Evolutionary conservation across 2,888 invertebrate genomes (phyloP).

Genomic region (Mythimna lalbum): DNA sequence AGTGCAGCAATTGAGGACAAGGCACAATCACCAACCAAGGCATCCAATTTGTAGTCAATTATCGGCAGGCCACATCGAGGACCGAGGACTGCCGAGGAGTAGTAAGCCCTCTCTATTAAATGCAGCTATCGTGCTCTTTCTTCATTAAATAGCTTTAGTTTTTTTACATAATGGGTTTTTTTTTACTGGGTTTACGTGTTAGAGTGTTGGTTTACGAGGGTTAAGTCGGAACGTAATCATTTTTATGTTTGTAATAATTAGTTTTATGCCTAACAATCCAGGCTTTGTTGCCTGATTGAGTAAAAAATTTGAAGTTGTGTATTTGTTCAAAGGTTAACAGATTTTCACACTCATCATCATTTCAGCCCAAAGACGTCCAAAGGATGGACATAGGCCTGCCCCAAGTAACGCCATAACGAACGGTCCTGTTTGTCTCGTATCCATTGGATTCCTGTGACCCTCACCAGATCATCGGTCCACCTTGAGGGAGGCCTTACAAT

Average conservation of each 20-base stretch:
- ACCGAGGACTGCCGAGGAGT: conserved; percentile 26
- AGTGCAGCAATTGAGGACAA: conserved; percentile 1
- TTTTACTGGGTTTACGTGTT: background rate
- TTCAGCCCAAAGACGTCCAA: too few relatives aligned
- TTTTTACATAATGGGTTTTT: conserved; percentile 9
- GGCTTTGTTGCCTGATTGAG: too few relatives aligned
- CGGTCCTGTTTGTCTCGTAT: too few relatives aligned
- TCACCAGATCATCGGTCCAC: too few relatives aligned
- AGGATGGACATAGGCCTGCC: too few relatives aligned
- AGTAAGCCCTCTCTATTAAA: conserved; percentile 8
- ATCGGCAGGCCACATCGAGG: conserved; percentile 12
- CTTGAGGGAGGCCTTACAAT: too few relatives aligned
- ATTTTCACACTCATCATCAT: too few relatives aligned
- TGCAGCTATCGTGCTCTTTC: background rate
- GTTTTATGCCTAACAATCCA: background rate
- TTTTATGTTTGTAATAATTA: background rate
- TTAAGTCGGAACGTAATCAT: background rate
- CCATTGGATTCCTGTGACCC: too few relatives aligned
- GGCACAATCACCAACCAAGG: conserved; percentile 6
- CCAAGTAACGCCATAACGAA: too few relatives aligned
- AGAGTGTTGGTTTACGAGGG: background rate
- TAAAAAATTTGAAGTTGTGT: too few relatives aligned
- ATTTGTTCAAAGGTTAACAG: too few relatives aligned
- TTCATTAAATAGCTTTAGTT: conserved; percentile 16
- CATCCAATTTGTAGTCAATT: conserved; percentile 32